phyloP scores from a whole-genome alignment of 2,888 invertebrate species.

The Uropetala carovei region DNA sequence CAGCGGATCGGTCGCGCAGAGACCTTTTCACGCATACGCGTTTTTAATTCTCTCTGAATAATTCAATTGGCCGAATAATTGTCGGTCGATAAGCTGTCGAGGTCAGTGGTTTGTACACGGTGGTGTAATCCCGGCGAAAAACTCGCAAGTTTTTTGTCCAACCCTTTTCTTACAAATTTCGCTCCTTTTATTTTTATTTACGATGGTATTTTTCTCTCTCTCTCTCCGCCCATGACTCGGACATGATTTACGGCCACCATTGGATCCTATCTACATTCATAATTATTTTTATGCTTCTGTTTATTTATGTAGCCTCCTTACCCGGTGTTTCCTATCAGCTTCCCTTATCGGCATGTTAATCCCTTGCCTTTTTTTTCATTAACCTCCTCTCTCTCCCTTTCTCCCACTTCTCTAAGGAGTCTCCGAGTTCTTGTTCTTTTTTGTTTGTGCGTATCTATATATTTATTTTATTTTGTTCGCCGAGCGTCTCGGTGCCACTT shows the following conservation, averaged over 20 bases:
- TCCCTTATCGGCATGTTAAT: slow-evolving; percentile 37
- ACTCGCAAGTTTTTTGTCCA: neutral
- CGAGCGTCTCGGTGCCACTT: neutral
- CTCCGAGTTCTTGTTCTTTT: slow-evolving; percentile 13
- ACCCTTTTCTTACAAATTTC: slow-evolving; percentile 4
- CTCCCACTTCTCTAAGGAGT: neutral
- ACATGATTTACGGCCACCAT: slow-evolving; percentile 34
- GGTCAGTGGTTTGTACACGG: neutral
- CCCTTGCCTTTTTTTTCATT: neutral
- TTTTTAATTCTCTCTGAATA: neutral
- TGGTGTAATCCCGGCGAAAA: neutral
- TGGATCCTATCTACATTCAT: slow-evolving; percentile 19
- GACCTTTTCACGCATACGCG: neutral
- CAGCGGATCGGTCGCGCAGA: neutral
- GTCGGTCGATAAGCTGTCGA: neutral
- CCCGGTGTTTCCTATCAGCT: slow-evolving; percentile 1
- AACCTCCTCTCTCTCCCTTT: neutral
- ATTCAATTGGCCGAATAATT: neutral
- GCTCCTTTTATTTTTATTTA: slow-evolving; percentile 13
- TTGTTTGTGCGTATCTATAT: neutral
- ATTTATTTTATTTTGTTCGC: slow-evolving; percentile 21
- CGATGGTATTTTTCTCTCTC: neutral
- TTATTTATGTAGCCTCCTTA: slow-evolving; percentile 27
- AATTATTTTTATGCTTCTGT: slow-evolving; percentile 52
- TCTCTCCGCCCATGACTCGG: neutral